Evolutionary conservation across 2,113 vertebrate species (phyloP).

Genomic region (Microcebus jonahi): DNA sequence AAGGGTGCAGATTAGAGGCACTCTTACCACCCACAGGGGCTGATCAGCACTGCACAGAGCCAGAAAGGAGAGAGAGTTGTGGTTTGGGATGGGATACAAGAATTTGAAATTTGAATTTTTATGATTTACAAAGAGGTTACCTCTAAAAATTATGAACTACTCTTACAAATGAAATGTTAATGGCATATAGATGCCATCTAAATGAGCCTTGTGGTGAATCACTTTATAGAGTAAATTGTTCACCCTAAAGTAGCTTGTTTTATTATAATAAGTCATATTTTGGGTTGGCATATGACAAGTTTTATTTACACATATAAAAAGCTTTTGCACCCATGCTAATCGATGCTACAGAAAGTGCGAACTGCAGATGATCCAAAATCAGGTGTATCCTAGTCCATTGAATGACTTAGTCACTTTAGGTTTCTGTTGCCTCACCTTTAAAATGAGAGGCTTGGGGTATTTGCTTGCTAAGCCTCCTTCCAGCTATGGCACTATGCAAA

Average conservation of each 20-base stretch:
- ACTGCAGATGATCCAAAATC: background rate
- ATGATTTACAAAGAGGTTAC: background rate
- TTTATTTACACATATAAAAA: background rate
- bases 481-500: background rate
- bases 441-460: background rate
- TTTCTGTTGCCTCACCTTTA: background rate
- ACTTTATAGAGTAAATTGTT: background rate
- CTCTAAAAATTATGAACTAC: background rate
- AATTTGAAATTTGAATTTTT: background rate
- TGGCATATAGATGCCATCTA: background rate
- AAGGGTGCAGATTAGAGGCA: background rate
- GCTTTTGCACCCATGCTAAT: background rate
- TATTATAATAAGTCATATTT: background rate
- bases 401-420: background rate
- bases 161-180: constrained; percentile 16
- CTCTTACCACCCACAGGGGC: background rate
- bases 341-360: background rate
- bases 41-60: background rate
- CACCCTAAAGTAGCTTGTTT: background rate
- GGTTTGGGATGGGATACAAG: background rate
- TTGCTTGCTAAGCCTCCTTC: background rate
- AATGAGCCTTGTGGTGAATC: background rate
- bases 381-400: background rate
- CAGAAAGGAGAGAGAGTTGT: background rate
- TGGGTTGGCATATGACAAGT: background rate